Percentiles rank a stretch among this genome's conserved stretches.
Evolutionary conservation across 2,888 invertebrate species (phyloP).

Genomic region (Oscheius myriophilus): DNA sequence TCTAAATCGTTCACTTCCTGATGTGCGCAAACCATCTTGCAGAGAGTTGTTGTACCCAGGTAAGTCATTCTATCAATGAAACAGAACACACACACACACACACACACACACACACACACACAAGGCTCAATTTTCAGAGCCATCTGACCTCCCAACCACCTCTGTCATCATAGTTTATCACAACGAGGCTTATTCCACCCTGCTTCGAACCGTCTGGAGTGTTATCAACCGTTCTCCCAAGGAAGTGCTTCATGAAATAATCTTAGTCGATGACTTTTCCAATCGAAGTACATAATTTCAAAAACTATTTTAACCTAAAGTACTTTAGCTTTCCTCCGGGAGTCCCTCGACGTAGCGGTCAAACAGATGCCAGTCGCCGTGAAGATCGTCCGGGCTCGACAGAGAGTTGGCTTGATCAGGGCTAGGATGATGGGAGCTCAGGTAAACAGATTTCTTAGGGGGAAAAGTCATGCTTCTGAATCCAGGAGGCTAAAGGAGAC

Average conservation of each 20-base stretch:
- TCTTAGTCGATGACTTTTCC: slow-evolving; percentile 96
- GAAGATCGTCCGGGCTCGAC: slow-evolving; percentile 82
- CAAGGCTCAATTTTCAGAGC: neutral
- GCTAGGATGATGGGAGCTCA: slow-evolving; percentile 91
- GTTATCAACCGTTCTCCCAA: slow-evolving; percentile 82
- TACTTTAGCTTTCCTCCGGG: slow-evolving; percentile 56
- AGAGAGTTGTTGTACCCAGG: slow-evolving; percentile 55
- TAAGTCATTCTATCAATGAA: slow-evolving; percentile 2
- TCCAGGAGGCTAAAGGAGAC: slow-evolving; percentile 85
- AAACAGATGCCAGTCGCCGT: slow-evolving; percentile 78
- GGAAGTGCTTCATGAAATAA: slow-evolving; percentile 83
- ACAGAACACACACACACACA: too few relatives aligned
- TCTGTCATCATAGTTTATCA: slow-evolving; percentile 96
- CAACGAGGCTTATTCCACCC: slow-evolving; percentile 98
- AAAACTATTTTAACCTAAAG: neutral
- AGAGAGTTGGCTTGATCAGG: slow-evolving; percentile 92
- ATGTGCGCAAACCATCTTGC: slow-evolving; percentile 81
- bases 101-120: neutral
- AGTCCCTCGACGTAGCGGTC: slow-evolving; percentile 51
- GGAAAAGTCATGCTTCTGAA: neutral
- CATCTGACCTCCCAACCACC: slow-evolving; percentile 80
- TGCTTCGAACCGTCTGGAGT: slow-evolving; percentile 93
- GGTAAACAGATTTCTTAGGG: neutral
- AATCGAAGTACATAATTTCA: slow-evolving; percentile 74
- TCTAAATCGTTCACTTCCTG: slow-evolving; percentile 66